Conservation (phyloP, 2,797 vertebrate genomes). For the Neopelma chrysocephalum region DNA sequence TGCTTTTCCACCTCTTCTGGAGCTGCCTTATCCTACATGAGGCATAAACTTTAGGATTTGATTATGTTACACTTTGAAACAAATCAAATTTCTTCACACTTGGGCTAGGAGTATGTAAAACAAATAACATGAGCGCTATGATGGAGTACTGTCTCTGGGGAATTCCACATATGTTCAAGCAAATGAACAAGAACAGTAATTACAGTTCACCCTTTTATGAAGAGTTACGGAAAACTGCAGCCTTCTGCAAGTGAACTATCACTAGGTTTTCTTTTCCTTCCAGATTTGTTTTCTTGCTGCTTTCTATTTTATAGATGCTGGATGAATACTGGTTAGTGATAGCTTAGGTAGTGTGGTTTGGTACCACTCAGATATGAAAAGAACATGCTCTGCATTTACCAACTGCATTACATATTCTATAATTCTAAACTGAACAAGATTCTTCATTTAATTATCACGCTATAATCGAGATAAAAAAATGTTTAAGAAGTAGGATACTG, state of each 20-base stretch:
- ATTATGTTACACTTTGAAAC: background rate
- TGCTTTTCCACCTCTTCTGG: background rate
- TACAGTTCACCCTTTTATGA: background rate
- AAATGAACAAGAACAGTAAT: background rate
- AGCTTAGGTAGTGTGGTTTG: background rate
- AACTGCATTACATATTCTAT: background rate
- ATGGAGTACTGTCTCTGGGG: background rate
- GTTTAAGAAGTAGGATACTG: background rate
- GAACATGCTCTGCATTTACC: background rate
- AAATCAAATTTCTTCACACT: background rate
- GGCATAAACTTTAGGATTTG: background rate
- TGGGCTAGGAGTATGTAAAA: background rate
- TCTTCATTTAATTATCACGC: background rate
- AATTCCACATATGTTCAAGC: background rate
- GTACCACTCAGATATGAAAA: background rate
- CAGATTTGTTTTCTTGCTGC: background rate
- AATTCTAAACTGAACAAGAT: background rate
- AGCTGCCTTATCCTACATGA: background rate
- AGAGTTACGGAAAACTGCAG: background rate
- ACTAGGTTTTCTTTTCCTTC: background rate
- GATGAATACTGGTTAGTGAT: background rate
- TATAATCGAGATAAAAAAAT: background rate
- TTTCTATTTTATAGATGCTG: background rate
- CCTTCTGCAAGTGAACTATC: background rate
- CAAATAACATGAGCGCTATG: background rate